These are phyloP conservation scores for Dendrocopos noguchii DNA, from an alignment of 2,113 vertebrate genomes.

Conservation along the genomic window DNA sequence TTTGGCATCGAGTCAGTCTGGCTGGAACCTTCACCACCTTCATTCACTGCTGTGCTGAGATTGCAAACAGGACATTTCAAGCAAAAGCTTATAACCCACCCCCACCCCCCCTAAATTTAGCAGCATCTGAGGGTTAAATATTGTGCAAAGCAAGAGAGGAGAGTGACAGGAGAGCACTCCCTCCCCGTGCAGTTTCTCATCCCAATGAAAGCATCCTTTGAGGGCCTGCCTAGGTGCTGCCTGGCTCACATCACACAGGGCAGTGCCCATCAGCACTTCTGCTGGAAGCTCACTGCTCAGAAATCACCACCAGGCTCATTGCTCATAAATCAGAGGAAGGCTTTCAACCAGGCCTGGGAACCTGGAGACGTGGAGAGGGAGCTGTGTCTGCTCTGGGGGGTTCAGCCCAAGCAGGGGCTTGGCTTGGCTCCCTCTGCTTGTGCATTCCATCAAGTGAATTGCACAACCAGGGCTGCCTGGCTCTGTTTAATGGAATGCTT, in stretches of 20 bases:
- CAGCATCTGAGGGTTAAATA: constrained; percentile 25
- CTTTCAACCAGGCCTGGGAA: constrained; percentile 43
- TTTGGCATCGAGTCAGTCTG: constrained; percentile 53
- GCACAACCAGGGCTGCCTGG: not conserved
- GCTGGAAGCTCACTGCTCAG: constrained; percentile 22
- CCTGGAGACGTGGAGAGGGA: not conserved
- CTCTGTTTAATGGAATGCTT: constrained; percentile 14
- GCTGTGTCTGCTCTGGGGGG: constrained; percentile 24
- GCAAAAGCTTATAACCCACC: not conserved
- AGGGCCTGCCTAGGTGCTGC: constrained; percentile 60
- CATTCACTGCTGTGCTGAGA: constrained; percentile 1
- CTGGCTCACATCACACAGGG: constrained; percentile 26
- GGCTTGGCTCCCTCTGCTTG: constrained; percentile 19
- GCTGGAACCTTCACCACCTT: constrained; percentile 28
- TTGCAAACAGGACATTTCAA: constrained; percentile 10
- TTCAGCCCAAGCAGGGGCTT: not conserved
- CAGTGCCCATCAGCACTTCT: constrained; percentile 57
- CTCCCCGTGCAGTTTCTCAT: not conserved
- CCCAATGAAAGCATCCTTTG: constrained; percentile 36
- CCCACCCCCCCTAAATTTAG: not conserved
- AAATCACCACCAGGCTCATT: constrained; percentile 44
- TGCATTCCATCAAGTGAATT: constrained; percentile 45
- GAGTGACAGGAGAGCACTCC: constrained; percentile 28
- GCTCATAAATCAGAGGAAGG: constrained; percentile 34
- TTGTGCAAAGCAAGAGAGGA: not conserved